These are phyloP conservation scores for Plodia interpunctella DNA, from an alignment of 1,140 invertebrate genomes.

Conservation along the genomic window DNA sequence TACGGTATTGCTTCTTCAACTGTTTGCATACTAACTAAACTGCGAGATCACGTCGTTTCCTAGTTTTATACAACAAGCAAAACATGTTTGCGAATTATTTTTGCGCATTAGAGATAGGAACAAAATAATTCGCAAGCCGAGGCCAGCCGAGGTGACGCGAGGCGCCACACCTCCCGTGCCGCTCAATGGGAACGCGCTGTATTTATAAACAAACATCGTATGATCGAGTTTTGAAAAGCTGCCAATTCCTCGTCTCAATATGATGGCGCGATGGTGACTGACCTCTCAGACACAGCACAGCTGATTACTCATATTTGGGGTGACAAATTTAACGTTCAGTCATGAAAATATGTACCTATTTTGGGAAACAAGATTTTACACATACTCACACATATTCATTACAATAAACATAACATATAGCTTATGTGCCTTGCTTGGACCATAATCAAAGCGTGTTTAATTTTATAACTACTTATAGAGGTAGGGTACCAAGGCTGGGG, in stretches of 20 bases:
- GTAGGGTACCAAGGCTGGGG: too few relatives aligned
- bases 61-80: constrained; percentile 49
- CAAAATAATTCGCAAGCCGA: background rate
- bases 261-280: background rate
- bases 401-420: too few relatives aligned
- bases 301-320: too few relatives aligned
- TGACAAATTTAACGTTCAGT: too few relatives aligned
- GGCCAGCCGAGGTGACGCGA: background rate
- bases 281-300: background rate
- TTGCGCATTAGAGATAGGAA: background rate
- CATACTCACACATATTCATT: too few relatives aligned
- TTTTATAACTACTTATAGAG: too few relatives aligned
- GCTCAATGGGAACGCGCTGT: constrained; percentile 40
- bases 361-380: too few relatives aligned
- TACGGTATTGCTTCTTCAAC: background rate
- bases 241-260: constrained; percentile 35
- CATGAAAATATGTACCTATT: too few relatives aligned
- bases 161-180: constrained; percentile 51
- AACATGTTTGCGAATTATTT: constrained; percentile 51
- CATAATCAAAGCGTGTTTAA: too few relatives aligned
- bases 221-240: constrained; percentile 48
- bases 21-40: background rate
- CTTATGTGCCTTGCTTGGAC: too few relatives aligned
- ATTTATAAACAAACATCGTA: constrained; percentile 66
- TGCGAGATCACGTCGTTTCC: background rate